Evolutionary conservation across 2,888 invertebrate species (phyloP).

Genomic region (Tetranychus truncatus): DNA sequence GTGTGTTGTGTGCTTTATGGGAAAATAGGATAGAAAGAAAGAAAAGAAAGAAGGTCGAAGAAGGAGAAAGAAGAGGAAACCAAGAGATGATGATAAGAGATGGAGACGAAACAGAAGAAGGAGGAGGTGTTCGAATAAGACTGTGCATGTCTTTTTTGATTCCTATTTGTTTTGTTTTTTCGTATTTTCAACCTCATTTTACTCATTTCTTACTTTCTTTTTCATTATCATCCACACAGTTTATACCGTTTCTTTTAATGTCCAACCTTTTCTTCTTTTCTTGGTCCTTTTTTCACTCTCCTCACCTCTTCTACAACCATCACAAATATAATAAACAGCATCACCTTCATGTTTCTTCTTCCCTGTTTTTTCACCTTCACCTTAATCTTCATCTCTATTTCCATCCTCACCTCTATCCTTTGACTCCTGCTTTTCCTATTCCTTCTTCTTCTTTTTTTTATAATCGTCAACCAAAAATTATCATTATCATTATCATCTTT

Average conservation of each 20-base stretch:
- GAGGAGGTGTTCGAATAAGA: not conserved
- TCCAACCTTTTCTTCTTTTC: not conserved
- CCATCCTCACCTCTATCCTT: constrained; percentile 42
- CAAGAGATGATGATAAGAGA: constrained; percentile 6
- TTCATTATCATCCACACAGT: not conserved
- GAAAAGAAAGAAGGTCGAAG: not conserved
- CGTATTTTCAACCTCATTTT: not conserved
- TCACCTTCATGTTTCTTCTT: not conserved
- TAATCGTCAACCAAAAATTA: too few relatives aligned
- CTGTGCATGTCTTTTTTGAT: not conserved
- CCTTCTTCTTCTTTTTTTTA: not conserved
- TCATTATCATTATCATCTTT: too few relatives aligned
- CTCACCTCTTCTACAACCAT: too few relatives aligned
- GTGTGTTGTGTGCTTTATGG: not conserved
- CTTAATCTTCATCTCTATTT: constrained; percentile 4
- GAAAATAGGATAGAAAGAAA: constrained; percentile 3
- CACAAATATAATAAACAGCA: too few relatives aligned
- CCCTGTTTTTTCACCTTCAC: not conserved
- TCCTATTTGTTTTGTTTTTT: not conserved
- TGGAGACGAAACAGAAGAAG: constrained; percentile 12
- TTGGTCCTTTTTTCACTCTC: too few relatives aligned
- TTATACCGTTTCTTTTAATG: not conserved
- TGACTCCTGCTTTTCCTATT: not conserved
- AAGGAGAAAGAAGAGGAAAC: constrained; percentile 4
- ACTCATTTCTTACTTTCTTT: not conserved